Evolutionary conservation across 37 sponge, comb jelly and placozoan genomes (phyloP), one percentile per base, ranked within the genome.

Genomic region (Petrosia ficiformis): DNA sequence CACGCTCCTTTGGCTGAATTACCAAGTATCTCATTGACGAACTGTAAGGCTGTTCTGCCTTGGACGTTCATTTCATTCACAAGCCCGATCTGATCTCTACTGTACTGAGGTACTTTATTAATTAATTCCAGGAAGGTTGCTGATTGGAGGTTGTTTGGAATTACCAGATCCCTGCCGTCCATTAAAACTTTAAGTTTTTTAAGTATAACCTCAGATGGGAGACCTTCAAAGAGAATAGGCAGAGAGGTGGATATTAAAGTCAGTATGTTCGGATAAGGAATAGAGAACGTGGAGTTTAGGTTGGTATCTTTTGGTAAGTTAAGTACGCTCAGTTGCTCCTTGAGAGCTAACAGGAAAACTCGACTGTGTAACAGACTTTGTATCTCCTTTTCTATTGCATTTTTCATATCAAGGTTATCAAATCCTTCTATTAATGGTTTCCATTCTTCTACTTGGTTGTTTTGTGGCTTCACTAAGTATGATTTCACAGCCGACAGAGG

Each of bases 151-250:
- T 59, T 42, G 3, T 68, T 28, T 5, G 71, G 65, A n/a, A 59
- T 6, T 4, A 58, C 34, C 6, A 22, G 36, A n/a, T 86, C 63
- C 41, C 41, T 29, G 42, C 58, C 59, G 3, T 75, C 33, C 1
- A 80, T 74, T 26, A 29, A 61, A 14, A 48, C 14, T 22, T 39
- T 25, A 2, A 80, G 68, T 19, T 75, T 67, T 21, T 80, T 57
- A 21, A 19, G 42, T 24, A 86, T 41, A 2, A 38, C 22, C 29
- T 21, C 67, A 44, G 65, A 19, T 40, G 79, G 59, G 75, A 70
- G 73, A 37, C 64, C 66, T 54, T 86, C 86, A 38, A 86, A 48
- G 41, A 86, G 57, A 30, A 86, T 86, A 35, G 75, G 68, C 14
- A 80, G 59, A 2, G 71, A 42, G 1, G 74, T 21, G 48, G 73